A percentile compares a stretch with the other conserved stretches of the same genome.
Evolutionary conservation across 2,888 invertebrate genomes (phyloP).

Genomic region (Litoditis marina): DNA sequence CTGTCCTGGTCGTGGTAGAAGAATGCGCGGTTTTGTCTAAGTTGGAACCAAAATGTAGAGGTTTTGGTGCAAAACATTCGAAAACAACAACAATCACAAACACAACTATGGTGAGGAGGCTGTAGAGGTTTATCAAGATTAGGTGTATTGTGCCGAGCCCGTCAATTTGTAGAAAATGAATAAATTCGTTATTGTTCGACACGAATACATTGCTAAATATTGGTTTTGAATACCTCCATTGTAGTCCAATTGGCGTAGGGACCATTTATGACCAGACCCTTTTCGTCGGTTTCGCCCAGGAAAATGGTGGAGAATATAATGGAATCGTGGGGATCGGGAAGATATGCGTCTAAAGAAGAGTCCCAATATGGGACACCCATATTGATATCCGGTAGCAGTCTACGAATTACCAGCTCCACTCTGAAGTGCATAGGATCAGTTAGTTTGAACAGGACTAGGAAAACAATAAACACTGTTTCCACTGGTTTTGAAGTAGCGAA

Average conservation of each 20-base stretch:
- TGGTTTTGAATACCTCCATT: conserved; percentile 48
- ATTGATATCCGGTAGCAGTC: conserved; percentile 46
- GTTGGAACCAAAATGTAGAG: too few species aligned
- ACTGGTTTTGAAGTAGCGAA: too few species aligned
- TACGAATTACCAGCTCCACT: conserved; percentile 49
- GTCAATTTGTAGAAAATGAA: too few species aligned
- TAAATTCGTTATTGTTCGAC: too few species aligned
- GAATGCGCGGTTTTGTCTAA: too few species aligned
- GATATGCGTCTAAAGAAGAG: conserved; percentile 59
- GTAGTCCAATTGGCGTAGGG: conserved; percentile 62
- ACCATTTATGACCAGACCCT: conserved; percentile 60
- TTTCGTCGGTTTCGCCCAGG: conserved; percentile 56
- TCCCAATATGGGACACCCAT: conserved; percentile 64
- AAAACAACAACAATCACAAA: too few species aligned
- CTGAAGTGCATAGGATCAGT: conserved; percentile 18
- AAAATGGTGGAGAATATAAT: conserved; percentile 62
- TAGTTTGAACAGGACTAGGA: neutral
- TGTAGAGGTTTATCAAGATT: too few species aligned
- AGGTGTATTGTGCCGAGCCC: too few species aligned
- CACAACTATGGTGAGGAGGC: too few species aligned
- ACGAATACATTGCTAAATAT: too few species aligned
- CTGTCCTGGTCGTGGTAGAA: too few species aligned
- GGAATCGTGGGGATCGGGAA: conserved; percentile 61
- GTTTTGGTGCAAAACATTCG: too few species aligned
- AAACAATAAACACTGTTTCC: neutral